Base-by-base conservation (phyloP, 2,888 invertebrate species). In the Sesia bembeciformis region DNA sequence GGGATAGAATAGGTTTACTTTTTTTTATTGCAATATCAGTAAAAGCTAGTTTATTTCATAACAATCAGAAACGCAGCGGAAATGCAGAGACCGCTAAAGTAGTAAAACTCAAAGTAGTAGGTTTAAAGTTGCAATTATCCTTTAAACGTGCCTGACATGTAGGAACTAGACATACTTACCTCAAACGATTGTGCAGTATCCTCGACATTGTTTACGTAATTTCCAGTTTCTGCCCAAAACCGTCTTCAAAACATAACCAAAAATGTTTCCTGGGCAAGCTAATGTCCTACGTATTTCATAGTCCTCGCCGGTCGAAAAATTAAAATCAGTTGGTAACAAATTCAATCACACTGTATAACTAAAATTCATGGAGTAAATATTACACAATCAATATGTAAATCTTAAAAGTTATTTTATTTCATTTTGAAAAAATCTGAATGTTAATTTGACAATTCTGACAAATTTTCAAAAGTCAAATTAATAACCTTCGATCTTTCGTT, bases 381-480 rank as follows among this genome's bases (percentile, higher is more conserved):
- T 79, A 81, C 77, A 80, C 81, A 86, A 85, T 84, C 78, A 82
- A 75, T 78, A 72, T 79, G 74, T 80, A 85, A 85, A 84, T 78
- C 77, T 78, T 71, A 70, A 68, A 80, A 78, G 81, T 84, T 68
- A 85, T 68, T 81, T 82, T 79, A 84, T 83, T 50, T 46, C 23
- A 78, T 79, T 82, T 78, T 74, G 63, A 68, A 76, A 74, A 77
- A n/a, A n/a, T n/a, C n/a, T n/a, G n/a, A n/a, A 23, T 23, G 1
- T 23, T 1, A 23, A 23, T 23, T 23, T 23, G 23, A 23, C 23
- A 23, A 23, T 23, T 68, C 70, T 74, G 78, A 73, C 74, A 77
- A 76, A 69, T 72, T 71, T 70, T 66, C 69, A 70, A 51, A 54
- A 56, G 55, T 60, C 60, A 68, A 46, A 23, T 23, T 2, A 23